A percentile compares a stretch with the other conserved stretches of the same genome.
Evolutionary conservation across 2,888 invertebrate genomes (phyloP).

Genomic region (Resseliella maxima): DNA sequence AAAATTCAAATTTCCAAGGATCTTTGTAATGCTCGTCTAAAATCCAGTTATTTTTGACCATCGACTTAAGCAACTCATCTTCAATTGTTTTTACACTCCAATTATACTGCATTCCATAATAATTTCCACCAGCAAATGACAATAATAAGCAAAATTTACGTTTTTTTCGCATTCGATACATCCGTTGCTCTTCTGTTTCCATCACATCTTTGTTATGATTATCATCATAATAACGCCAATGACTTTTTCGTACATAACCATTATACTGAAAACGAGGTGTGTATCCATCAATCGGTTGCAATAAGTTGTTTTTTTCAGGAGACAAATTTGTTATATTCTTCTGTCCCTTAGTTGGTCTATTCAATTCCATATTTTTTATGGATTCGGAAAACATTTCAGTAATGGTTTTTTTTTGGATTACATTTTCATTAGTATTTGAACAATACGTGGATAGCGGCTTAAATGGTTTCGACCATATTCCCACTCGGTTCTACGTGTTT

Average conservation of each 20-base stretch:
- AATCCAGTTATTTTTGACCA: conserved; percentile 83
- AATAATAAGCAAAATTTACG: conserved; percentile 85
- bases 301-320: background rate
- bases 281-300: conserved; percentile 13
- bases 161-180: background rate
- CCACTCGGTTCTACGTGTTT: background rate
- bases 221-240: conserved; percentile 4
- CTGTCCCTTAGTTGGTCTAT: background rate
- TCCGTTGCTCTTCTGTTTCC: background rate
- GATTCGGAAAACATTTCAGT: background rate
- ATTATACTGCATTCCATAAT: conserved; percentile 96
- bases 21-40: conserved; percentile 83
- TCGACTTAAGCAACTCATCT: conserved; percentile 85
- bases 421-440: background rate
- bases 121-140: conserved; percentile 92
- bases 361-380: background rate
- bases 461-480: background rate
- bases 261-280: background rate
- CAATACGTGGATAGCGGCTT: background rate
- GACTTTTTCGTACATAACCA: background rate
- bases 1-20: conserved; percentile 86
- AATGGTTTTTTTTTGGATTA: background rate
- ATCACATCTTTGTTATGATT: background rate
- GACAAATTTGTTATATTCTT: background rate
- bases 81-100: conserved; percentile 91